Percentiles rank a stretch among this genome's conserved stretches.
phyloP scores from a whole-genome alignment of 2,797 vertebrate species.

The Sebastes elongatus region DNA sequence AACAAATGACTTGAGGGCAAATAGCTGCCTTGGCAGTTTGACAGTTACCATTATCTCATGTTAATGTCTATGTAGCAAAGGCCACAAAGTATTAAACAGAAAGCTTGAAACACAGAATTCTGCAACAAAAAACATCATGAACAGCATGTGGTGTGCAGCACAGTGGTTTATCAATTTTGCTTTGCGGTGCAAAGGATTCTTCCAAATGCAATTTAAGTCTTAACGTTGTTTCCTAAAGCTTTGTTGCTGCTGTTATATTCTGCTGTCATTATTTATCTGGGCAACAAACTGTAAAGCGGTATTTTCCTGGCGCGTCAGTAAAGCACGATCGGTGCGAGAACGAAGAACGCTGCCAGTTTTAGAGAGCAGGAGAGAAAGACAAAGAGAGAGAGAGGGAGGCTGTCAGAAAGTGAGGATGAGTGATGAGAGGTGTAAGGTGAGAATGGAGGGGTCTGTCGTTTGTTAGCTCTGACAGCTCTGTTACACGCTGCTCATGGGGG shows the following conservation, averaged over 20 bases:
- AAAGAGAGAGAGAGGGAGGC: slow-evolving; percentile 36
- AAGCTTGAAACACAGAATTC: slow-evolving; percentile 15
- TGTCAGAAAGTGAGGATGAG: slow-evolving; percentile 60
- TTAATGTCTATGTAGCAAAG: background rate
- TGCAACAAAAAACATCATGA: background rate
- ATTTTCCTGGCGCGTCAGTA: slow-evolving; percentile 16
- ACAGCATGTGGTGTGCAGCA: background rate
- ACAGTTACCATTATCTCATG: background rate
- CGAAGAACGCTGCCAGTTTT: slow-evolving; percentile 15
- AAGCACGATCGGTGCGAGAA: slow-evolving; percentile 34
- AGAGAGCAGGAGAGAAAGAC: background rate
- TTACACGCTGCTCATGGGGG: slow-evolving; percentile 59
- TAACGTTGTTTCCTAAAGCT: slow-evolving; percentile 29
- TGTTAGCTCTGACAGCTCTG: slow-evolving; percentile 67
- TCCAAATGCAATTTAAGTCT: slow-evolving; percentile 28
- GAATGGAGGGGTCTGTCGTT: slow-evolving; percentile 46
- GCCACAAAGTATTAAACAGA: background rate
- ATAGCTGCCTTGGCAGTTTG: background rate
- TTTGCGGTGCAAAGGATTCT: slow-evolving; percentile 5
- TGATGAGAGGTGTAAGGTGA: slow-evolving; percentile 52
- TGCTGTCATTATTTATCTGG: slow-evolving; percentile 43
- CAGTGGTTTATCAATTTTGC: slow-evolving; percentile 30
- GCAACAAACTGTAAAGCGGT: slow-evolving; percentile 31
- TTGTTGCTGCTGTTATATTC: slow-evolving; percentile 28
- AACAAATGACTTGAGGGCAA: background rate